These are phyloP conservation scores for human DNA, from an alignment of 2,113 vertebrate species.

Conservation along the genomic window GRCh38 chr1:199403501-199404000, in stretches of 20 bases:
- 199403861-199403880: conserved; percentile 83
- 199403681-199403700: conserved; percentile 58
- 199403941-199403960: conserved; percentile 86
- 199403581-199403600: conserved; percentile 52
- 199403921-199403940: conserved; percentile 82
- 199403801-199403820: conserved; percentile 68
- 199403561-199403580: not conserved
- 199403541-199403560: conserved; percentile 33
- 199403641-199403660: conserved; percentile 73
- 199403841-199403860: conserved; percentile 71
- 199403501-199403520: not conserved
- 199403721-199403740: conserved; percentile 59
- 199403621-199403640: conserved; percentile 71
- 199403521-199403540: conserved; percentile 48
- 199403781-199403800: conserved; percentile 70
- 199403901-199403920: conserved; percentile 88
- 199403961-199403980: conserved; percentile 84
- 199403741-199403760: conserved; percentile 76
- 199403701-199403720: conserved; percentile 61
- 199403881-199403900: conserved; percentile 87
- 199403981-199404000: conserved; percentile 76
- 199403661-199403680: conserved; percentile 71
- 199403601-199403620: conserved; percentile 64
- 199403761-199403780: conserved; percentile 76
- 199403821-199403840: conserved; percentile 78